These are phyloP conservation scores for Oppia nitens DNA, from an alignment of 1,140 invertebrate genomes.

Conservation along the genomic window DNA sequence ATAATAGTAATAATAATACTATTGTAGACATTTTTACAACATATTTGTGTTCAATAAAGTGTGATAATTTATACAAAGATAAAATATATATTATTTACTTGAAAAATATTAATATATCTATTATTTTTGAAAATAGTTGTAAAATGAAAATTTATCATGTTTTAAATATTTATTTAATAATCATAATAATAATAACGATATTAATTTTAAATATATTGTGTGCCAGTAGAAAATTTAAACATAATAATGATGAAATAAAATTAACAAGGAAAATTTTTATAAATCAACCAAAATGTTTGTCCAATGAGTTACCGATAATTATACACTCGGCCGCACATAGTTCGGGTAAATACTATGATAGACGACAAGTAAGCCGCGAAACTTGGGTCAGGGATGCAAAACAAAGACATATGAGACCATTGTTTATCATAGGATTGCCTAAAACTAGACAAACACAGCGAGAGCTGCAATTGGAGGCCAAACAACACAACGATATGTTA, in stretches of 20 bases:
- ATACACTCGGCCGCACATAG: slow-evolving; percentile 1
- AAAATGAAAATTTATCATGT: too few relatives aligned
- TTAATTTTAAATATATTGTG: too few relatives aligned
- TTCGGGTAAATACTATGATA: slow-evolving; percentile 9
- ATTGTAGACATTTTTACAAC: too few relatives aligned
- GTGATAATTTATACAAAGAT: too few relatives aligned
- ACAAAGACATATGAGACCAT: neutral
- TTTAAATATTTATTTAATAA: too few relatives aligned
- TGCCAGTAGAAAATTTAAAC: slow-evolving; percentile 8
- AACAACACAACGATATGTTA: slow-evolving; percentile 12
- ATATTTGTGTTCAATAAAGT: too few relatives aligned
- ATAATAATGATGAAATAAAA: neutral
- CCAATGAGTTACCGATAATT: slow-evolving; percentile 9
- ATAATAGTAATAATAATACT: too few relatives aligned
- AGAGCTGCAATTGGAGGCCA: slow-evolving; percentile 1
- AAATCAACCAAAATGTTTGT: neutral
- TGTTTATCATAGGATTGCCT: slow-evolving; percentile 10
- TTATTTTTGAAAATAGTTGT: too few relatives aligned
- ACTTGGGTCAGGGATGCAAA: slow-evolving; percentile 11
- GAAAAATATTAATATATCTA: too few relatives aligned
- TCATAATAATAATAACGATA: too few relatives aligned
- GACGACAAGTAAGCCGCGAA: slow-evolving; percentile 2
- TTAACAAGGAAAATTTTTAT: slow-evolving; percentile 6
- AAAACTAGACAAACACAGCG: neutral
- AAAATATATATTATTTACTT: too few relatives aligned